These are phyloP conservation scores for Leptodactylus fallax DNA, from an alignment of 2,797 vertebrate species.

Conservation along the genomic window DNA sequence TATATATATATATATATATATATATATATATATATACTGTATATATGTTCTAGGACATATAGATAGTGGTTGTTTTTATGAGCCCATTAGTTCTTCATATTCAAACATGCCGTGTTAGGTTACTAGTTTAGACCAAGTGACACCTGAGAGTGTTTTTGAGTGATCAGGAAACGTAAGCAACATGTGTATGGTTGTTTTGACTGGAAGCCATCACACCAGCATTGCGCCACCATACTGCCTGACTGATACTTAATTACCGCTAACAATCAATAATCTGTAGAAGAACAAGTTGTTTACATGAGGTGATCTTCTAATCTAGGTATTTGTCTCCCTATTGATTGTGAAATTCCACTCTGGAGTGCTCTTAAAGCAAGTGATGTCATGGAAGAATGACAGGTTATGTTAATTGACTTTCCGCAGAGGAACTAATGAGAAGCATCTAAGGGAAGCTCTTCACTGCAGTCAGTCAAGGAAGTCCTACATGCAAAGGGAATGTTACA, in stretches of 20 bases:
- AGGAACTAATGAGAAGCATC: constrained; percentile 10
- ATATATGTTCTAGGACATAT: too few relatives aligned
- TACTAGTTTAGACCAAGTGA: background rate
- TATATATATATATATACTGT: too few relatives aligned
- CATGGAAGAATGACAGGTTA: constrained; percentile 30
- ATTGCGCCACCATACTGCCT: background rate
- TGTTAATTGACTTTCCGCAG: constrained; percentile 5
- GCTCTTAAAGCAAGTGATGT: constrained; percentile 31
- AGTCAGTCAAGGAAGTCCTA: background rate
- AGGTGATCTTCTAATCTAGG: constrained; percentile 23
- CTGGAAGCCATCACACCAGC: background rate
- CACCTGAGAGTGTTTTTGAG: background rate
- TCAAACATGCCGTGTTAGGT: too few relatives aligned
- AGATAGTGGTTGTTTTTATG: too few relatives aligned
- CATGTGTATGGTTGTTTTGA: background rate
- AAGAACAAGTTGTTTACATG: constrained; percentile 36
- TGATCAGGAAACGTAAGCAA: background rate
- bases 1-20: too few relatives aligned
- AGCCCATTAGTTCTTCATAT: too few relatives aligned
- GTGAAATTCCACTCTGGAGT: constrained; percentile 31
- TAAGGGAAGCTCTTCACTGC: background rate
- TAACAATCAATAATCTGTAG: constrained; percentile 19
- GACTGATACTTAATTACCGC: constrained; percentile 23
- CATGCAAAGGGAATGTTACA: background rate
- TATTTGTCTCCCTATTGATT: constrained; percentile 36